Base-by-base conservation (phyloP, 2,113 vertebrate species). In the Larimichthys crocea region DNA sequence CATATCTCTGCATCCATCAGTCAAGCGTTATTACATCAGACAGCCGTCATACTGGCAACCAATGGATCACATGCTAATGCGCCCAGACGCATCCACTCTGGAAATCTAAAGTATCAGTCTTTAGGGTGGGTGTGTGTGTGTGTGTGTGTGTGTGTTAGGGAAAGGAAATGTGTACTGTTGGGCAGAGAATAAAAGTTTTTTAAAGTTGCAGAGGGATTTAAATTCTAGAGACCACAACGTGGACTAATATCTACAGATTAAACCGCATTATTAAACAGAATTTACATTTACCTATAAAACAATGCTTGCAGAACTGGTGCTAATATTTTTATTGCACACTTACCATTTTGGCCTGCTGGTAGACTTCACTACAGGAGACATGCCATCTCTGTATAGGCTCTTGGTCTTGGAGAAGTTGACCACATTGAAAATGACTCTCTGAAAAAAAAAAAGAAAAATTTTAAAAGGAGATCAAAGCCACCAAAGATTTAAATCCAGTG, bases 331-430 rank as follows among this genome's bases (percentile, higher is more conserved):
- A 4, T 69, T 64, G 44, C 22, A 26, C 5, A 79, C 91, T 80
- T 88, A 99, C 98, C 98, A 99, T 95, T 98, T 99, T 16, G 97
- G 96, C 79, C 97, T 92, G 92, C 97, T 99, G 74, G 97, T 98
- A 35, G 98, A 99, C 94, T 99, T 99, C 86, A 99, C 97, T 88
- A 99, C 96, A 11, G 98, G 98, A 73, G 98, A 95, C 98, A 99
- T 99, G 44, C 98, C 98, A 89, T 99, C 98, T 94, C 98, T 95
- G 50, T 99, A 99, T 74, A 99, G 96, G 89, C 98, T 99, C 94
- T 99, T 99, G 76, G 98, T 99, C 95, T 99, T 99, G 85, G 98
- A 99, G 94, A 99, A 99, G 96, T 99, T 99, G 85, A 99, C 98
- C 1, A 99, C 95, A 69, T 99, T 99, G 94, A 99, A 99, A 93